phyloP scores from a whole-genome alignment of 2,113 vertebrate species.

The Recurvirostra avosetta region DNA sequence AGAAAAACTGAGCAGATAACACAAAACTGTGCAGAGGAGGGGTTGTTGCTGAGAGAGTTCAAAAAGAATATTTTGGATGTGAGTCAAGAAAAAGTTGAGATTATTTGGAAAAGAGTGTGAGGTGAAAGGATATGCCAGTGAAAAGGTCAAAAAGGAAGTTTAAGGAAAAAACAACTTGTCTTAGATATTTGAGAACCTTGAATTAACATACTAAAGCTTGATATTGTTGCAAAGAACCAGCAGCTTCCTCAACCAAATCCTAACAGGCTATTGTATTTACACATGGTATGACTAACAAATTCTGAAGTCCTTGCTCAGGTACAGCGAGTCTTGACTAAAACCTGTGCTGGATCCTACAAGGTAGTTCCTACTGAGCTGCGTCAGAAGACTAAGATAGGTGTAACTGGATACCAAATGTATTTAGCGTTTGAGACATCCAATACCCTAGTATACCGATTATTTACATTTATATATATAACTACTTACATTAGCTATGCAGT shows the following conservation, averaged over 20 bases:
- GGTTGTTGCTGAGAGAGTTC: constrained; percentile 48
- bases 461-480: not conserved
- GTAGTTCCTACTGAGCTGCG: not conserved
- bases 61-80: constrained; percentile 51
- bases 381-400: not conserved
- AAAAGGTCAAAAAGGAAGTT: constrained; percentile 53
- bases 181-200: constrained; percentile 26
- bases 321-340: not conserved
- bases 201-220: not conserved
- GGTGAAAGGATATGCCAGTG: not conserved
- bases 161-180: constrained; percentile 5
- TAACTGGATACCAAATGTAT: not conserved
- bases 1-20: constrained; percentile 46
- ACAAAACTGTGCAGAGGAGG: constrained; percentile 6
- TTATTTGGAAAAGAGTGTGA: constrained; percentile 37
- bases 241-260: not conserved
- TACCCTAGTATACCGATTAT: not conserved
- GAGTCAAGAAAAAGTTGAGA: constrained; percentile 45
- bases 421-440: not conserved
- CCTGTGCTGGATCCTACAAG: not conserved
- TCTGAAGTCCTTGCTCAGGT: not conserved
- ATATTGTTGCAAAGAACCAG: constrained; percentile 8
- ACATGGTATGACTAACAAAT: not conserved
- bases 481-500: not conserved
- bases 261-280: not conserved